Conservation (phyloP, 2,888 invertebrate genomes). For the Prionchulus punctatus region DNA sequence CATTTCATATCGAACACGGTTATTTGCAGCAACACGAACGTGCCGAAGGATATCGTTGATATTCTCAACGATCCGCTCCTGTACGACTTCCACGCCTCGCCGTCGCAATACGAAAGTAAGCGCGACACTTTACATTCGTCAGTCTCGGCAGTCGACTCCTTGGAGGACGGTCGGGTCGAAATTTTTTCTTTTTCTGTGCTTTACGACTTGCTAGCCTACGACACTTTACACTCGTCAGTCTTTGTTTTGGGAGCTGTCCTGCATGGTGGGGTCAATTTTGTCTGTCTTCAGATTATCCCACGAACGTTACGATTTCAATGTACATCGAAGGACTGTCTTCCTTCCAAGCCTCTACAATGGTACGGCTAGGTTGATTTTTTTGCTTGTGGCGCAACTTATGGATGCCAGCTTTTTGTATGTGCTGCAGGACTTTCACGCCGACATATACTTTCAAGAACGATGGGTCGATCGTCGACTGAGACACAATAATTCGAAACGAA, state of each 20-base stretch:
- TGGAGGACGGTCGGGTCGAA: too few relatives aligned
- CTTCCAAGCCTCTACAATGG: conserved; percentile 10
- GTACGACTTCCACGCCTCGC: conserved; percentile 7
- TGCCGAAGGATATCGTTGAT: background rate
- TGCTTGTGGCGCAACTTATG: too few relatives aligned
- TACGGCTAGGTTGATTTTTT: background rate
- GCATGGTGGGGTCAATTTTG: too few relatives aligned
- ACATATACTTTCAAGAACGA: conserved; percentile 5
- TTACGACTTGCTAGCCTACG: too few relatives aligned
- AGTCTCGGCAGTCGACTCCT: too few relatives aligned
- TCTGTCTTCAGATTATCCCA: conserved; percentile 7
- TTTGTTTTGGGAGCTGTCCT: too few relatives aligned
- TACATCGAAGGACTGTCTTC: conserved; percentile 13
- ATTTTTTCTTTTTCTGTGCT: too few relatives aligned
- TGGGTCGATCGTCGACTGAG: conserved; percentile 5
- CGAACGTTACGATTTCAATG: conserved; percentile 8
- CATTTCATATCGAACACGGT: too few relatives aligned
- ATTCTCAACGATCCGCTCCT: background rate
- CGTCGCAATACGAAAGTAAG: background rate
- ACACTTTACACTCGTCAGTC: too few relatives aligned
- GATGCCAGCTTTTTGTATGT: too few relatives aligned
- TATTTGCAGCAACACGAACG: background rate
- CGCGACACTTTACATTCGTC: too few relatives aligned
- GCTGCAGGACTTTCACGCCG: conserved; percentile 8
- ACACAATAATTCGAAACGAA: background rate